Conservation (phyloP, 1,140 invertebrate species). For the Trialeurodes vaporariorum region DNA sequence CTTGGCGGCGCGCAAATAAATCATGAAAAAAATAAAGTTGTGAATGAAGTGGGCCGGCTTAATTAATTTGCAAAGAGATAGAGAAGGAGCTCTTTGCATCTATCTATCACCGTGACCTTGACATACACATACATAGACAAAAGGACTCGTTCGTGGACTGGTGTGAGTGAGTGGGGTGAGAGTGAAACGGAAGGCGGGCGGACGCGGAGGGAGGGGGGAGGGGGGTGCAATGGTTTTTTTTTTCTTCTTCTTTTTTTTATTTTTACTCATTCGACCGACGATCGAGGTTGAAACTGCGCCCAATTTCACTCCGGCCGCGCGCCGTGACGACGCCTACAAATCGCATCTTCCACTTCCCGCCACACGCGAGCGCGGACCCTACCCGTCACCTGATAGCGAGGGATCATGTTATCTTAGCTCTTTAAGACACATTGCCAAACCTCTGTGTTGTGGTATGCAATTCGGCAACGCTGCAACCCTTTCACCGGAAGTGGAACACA, state of each 20-base stretch:
- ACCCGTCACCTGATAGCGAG: too few species aligned
- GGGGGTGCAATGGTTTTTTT: too few species aligned
- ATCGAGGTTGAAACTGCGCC: not conserved
- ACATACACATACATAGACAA: not conserved
- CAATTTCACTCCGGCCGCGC: not conserved
- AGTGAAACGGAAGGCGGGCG: not conserved
- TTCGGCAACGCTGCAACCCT: too few species aligned
- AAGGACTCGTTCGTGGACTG: not conserved
- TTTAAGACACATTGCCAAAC: too few species aligned
- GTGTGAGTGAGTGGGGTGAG: not conserved
- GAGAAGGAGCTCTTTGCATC: not conserved
- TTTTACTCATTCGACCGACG: not conserved
- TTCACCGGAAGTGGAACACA: too few species aligned
- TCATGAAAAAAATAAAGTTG: not conserved
- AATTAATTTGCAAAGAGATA: not conserved
- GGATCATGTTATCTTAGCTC: too few species aligned
- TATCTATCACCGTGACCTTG: not conserved
- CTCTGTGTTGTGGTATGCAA: too few species aligned
- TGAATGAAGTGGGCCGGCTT: not conserved
- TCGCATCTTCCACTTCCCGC: too few species aligned
- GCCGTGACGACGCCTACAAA: not conserved
- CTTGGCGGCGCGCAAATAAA: not conserved
- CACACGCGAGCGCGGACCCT: too few species aligned
- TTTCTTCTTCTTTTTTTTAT: too few species aligned
- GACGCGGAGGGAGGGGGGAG: too few species aligned